These are phyloP conservation scores for Onychostruthus taczanowskii DNA, from an alignment of 2,113 vertebrate genomes.

Conservation along the genomic window DNA sequence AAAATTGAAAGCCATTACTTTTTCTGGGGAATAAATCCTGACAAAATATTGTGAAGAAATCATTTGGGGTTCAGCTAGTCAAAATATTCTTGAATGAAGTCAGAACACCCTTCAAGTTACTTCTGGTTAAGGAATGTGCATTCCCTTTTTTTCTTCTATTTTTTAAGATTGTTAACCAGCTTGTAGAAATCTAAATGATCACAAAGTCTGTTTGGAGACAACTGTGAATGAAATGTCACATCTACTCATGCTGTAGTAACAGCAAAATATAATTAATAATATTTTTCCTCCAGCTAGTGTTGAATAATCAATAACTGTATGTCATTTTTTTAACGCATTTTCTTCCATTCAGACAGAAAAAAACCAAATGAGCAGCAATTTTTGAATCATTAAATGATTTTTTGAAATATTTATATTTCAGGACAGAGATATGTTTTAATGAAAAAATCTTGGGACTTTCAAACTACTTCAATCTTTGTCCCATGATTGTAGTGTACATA, in stretches of 20 bases:
- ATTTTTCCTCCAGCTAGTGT: background rate
- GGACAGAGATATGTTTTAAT: background rate
- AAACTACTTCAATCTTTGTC: background rate
- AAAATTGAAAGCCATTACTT: constrained; percentile 20
- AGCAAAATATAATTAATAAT: background rate
- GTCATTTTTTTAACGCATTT: background rate
- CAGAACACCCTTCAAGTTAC: background rate
- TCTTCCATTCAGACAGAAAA: background rate
- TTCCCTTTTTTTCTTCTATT: background rate
- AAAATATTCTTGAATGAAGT: background rate
- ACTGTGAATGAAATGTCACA: constrained; percentile 21
- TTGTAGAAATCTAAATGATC: background rate
- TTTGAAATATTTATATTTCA: background rate
- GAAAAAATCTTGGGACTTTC: background rate
- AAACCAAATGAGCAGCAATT: background rate
- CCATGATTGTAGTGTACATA: background rate
- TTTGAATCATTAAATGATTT: background rate
- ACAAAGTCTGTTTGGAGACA: background rate
- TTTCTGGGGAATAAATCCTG: constrained; percentile 8
- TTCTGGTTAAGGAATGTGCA: background rate
- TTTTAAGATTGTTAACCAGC: constrained; percentile 12
- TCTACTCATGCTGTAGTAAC: background rate
- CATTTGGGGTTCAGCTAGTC: background rate
- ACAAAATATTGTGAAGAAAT: constrained; percentile 23
- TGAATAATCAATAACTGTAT: background rate